Evolutionary conservation across 2,888 invertebrate species (phyloP).

Genomic region (Branchellion lobata): DNA sequence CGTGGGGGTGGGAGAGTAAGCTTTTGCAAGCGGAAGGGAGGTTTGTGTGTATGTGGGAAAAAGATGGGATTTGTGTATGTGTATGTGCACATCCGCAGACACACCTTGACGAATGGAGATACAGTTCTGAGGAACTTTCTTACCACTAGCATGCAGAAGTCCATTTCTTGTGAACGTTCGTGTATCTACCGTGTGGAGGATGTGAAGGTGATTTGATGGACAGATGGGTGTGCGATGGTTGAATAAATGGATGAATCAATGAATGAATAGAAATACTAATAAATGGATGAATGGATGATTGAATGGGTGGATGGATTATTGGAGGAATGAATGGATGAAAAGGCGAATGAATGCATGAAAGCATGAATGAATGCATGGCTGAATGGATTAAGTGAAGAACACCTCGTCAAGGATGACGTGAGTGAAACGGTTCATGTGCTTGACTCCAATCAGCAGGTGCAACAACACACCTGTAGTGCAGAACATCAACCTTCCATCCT

Average conservation of each 20-base stretch:
- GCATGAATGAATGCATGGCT: too few relatives aligned
- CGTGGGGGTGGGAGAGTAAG: background rate
- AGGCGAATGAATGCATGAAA: too few relatives aligned
- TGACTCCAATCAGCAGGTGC: slow-evolving; percentile 73
- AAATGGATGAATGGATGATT: too few relatives aligned
- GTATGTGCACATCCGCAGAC: slow-evolving; percentile 53
- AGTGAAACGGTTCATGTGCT: slow-evolving; percentile 76
- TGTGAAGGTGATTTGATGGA: background rate
- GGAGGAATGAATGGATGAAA: too few relatives aligned
- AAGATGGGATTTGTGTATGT: slow-evolving; percentile 53
- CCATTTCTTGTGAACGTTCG: slow-evolving; percentile 87
- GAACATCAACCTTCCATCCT: slow-evolving; percentile 77
- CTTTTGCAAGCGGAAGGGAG: too few relatives aligned
- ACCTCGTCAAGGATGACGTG: slow-evolving; percentile 86
- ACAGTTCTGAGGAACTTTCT: slow-evolving; percentile 74
- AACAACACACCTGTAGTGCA: slow-evolving; percentile 86
- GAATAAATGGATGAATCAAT: too few relatives aligned
- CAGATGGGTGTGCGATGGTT: too few relatives aligned
- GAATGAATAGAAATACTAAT: background rate
- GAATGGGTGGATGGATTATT: too few relatives aligned
- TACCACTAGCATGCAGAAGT: slow-evolving; percentile 81
- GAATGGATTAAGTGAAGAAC: too few relatives aligned
- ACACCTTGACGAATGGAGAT: slow-evolving; percentile 69
- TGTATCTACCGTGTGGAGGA: slow-evolving; percentile 70
- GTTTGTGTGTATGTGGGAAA: background rate